phyloP scores from a whole-genome alignment of 2,797 vertebrate species.

The Micrastur ruficollis region DNA sequence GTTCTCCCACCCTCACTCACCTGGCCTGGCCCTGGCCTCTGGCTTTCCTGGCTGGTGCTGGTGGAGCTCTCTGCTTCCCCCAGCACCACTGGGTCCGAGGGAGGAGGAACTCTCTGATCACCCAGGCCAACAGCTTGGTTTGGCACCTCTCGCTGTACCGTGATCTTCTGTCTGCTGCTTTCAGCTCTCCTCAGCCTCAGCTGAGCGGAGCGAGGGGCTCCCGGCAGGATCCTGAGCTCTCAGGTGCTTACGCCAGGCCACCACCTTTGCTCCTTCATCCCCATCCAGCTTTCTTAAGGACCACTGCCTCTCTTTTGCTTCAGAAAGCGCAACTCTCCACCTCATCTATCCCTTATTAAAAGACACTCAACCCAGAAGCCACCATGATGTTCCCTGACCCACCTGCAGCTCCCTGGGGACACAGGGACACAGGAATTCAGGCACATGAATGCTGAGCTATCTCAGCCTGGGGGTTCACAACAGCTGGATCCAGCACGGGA shows the following conservation, averaged over 20 bases:
- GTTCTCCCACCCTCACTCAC: neutral
- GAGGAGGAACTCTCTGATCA: neutral
- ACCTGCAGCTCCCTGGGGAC: neutral
- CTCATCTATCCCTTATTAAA: neutral
- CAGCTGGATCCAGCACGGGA: neutral
- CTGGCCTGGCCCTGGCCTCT: neutral
- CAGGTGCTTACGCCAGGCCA: neutral
- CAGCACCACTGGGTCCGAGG: fast-evolving
- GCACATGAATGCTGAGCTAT: neutral
- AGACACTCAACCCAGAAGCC: neutral
- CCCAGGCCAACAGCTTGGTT: neutral
- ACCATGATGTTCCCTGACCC: neutral
- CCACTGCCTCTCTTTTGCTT: neutral
- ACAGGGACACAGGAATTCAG: neutral
- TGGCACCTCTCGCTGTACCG: neutral
- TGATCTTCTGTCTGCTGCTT: neutral
- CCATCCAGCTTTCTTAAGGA: neutral
- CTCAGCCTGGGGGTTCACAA: neutral
- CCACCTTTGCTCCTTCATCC: neutral
- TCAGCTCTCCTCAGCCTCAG: neutral
- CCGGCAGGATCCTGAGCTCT: neutral
- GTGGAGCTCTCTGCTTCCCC: neutral
- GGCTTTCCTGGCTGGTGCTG: neutral
- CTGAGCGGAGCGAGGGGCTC: neutral
- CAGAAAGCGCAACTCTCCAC: neutral